Evolutionary conservation across 2,888 invertebrate genomes (phyloP).

Genomic region (Thereva nobilitata): DNA sequence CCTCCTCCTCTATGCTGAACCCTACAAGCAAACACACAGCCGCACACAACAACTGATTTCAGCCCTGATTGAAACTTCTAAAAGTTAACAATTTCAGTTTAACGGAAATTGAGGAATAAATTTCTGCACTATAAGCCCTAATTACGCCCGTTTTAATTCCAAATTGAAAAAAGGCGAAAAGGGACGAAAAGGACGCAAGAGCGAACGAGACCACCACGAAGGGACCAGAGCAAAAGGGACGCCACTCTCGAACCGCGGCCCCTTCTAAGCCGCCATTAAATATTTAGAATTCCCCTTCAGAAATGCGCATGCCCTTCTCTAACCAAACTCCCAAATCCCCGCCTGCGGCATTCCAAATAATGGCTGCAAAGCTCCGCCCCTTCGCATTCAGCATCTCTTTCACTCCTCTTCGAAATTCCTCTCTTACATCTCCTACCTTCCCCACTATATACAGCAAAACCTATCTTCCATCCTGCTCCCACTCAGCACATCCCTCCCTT

Average conservation of each 20-base stretch:
- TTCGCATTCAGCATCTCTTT: not conserved
- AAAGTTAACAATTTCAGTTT: too few relatives aligned
- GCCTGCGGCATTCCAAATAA: slow-evolving; percentile 4
- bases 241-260: not conserved
- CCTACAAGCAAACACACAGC: too few relatives aligned
- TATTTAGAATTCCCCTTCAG: slow-evolving; percentile 30
- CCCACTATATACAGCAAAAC: not conserved
- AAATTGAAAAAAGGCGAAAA: too few relatives aligned
- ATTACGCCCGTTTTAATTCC: too few relatives aligned
- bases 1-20: too few relatives aligned
- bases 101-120: too few relatives aligned
- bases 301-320: slow-evolving; percentile 9
- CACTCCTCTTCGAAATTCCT: not conserved
- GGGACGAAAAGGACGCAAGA: too few relatives aligned
- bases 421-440: not conserved
- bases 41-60: too few relatives aligned
- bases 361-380: slow-evolving; percentile 13
- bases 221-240: too few relatives aligned
- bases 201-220: too few relatives aligned
- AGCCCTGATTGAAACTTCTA: too few relatives aligned
- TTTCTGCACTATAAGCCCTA: too few relatives aligned
- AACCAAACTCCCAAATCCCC: not conserved
- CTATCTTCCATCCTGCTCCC: not conserved
- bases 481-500: not conserved
- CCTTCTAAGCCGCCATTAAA: slow-evolving; percentile 34